Evolutionary conservation across 2,888 invertebrate genomes (phyloP), one percentile per base, ranked within the genome.

Genomic region (Ophioninae sp.): DNA sequence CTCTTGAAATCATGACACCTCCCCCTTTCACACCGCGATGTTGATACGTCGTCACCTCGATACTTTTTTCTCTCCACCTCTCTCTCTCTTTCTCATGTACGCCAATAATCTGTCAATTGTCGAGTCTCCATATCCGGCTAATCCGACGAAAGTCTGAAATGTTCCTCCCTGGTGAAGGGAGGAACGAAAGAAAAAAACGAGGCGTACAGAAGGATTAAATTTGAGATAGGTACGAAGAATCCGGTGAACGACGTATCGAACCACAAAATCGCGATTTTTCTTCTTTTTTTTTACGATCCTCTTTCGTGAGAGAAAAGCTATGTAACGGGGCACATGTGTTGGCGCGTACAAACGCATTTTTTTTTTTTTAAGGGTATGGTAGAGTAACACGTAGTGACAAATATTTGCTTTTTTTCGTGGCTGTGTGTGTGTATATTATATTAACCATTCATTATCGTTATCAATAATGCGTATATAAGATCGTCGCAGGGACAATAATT

Each of bases 381-480:
- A 74, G 79, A 85, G 69, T 83, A 83, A 82, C 81, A 81, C 82
- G 75, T 84, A 74, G 82, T 85, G 82, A 83, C 80, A 80, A 82
- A 86, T 85, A 85, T 82, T 62, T 67, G 17, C 41, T 50, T 79
- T 79, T 83, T 85, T 81, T 83, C 77, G 85, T 83, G 82, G 79
- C 84, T 88, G 87, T 87, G 86, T 86, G 75, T 56, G 87, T 87
- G 86, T 87, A 86, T 85, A 85, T 86, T 87, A 87, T 87, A 88
- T 86, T 88, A 85, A 87, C 86, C 87, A 87, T 86, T 85, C 86
- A 87, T 86, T 88, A 88, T 86, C 86, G 83, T 86, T 85, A 87
- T 87, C 87, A 87, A 87, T 86, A 88, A 85, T 83, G 87, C 87
- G 88, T 88, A 87, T 88, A 89, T 88, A 88, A 87, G 84, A 84